phyloP scores from a whole-genome alignment of 2,797 vertebrate genomes.

The Dryobates pubescens region DNA sequence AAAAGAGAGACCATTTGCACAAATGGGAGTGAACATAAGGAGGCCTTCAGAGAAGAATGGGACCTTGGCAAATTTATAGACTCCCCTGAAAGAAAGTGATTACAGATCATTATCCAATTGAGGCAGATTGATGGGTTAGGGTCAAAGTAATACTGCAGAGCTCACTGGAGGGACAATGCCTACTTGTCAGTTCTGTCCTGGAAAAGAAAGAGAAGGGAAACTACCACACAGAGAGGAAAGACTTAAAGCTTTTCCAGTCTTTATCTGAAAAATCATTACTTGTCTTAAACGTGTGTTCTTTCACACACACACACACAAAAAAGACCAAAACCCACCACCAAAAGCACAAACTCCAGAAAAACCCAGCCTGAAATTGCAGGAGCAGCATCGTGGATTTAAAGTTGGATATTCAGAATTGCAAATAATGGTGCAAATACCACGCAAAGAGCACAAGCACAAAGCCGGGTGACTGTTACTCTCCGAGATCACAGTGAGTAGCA shows the following conservation, averaged over 20 bases:
- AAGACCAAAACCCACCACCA: not conserved
- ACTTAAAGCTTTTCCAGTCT: conserved; percentile 52
- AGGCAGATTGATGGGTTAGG: conserved; percentile 99
- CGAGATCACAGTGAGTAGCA: not conserved
- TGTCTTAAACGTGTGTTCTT: conserved; percentile 48
- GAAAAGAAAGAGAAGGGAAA: conserved; percentile 76
- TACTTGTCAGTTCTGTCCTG: conserved; percentile 86
- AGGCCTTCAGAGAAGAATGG: conserved; percentile 95
- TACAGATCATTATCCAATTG: conserved; percentile 99
- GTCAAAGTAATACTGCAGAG: conserved; percentile 99
- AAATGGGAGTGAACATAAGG: conserved; percentile 96
- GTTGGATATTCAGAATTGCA: not conserved
- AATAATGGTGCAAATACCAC: not conserved
- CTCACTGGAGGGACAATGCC: conserved; percentile 91
- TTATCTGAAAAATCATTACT: conserved; percentile 54
- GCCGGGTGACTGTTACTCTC: not conserved
- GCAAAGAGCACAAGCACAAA: not conserved
- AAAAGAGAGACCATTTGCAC: conserved; percentile 87
- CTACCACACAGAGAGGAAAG: conserved; percentile 70
- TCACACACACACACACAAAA: not conserved
- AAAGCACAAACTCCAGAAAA: not conserved
- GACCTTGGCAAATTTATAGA: conserved; percentile 97
- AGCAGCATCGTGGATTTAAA: conserved; percentile 30
- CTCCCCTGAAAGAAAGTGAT: conserved; percentile 99
- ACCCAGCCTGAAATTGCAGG: not conserved